phyloP scores from a whole-genome alignment of 2,797 vertebrate genomes.

The Myiotriccus ornatus region DNA sequence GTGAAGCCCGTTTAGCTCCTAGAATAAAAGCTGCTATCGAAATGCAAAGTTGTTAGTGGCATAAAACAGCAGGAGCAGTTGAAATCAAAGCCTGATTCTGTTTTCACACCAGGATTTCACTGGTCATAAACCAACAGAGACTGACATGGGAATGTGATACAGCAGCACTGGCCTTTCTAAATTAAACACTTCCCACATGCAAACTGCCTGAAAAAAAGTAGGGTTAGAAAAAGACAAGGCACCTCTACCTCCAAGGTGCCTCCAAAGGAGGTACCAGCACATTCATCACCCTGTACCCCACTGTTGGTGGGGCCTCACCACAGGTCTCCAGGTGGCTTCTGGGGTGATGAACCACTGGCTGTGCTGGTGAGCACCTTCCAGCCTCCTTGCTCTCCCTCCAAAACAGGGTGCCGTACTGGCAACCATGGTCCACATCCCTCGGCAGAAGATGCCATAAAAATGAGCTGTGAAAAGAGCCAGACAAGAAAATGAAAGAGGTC shows the following conservation, averaged over 20 bases:
- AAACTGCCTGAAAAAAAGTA: background rate
- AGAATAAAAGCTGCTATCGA: constrained; percentile 49
- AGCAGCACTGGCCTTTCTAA: background rate
- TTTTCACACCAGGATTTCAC: constrained; percentile 48
- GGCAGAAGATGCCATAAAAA: background rate
- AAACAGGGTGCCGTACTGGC: background rate
- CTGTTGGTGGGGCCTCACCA: rapidly evolving
- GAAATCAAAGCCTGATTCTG: constrained; percentile 38
- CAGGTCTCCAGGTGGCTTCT: background rate
- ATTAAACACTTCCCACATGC: constrained; percentile 21
- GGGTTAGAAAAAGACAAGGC: background rate
- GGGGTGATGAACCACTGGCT: background rate
- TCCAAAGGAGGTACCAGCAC: background rate
- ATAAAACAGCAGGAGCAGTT: constrained; percentile 46
- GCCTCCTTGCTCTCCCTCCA: background rate
- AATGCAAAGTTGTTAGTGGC: constrained; percentile 27
- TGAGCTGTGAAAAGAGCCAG: background rate
- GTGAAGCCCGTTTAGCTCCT: constrained; percentile 54
- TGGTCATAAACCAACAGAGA: constrained; percentile 39
- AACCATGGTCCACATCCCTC: background rate
- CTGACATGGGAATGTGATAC: background rate
- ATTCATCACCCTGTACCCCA: background rate
- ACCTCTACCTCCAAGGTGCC: background rate
- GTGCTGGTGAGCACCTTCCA: background rate
- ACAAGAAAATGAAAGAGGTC: background rate